Evolutionary conservation across 2,797 vertebrate genomes (phyloP), one percentile per base, ranked within the genome.

Genomic region (Catharus ustulatus): DNA sequence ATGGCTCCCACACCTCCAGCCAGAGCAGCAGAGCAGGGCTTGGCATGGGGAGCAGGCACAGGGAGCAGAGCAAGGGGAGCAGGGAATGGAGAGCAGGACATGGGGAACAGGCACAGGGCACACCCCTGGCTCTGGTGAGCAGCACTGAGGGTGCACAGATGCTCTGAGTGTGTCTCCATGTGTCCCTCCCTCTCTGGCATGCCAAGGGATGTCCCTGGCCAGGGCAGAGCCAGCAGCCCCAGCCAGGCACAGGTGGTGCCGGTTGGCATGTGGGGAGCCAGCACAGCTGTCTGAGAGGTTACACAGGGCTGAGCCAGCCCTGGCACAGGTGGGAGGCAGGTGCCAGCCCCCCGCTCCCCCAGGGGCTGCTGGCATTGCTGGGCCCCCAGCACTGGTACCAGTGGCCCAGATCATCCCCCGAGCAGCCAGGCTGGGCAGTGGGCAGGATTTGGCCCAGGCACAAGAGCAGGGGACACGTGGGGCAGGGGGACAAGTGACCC

Each of bases 381-480:
- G 16, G 10, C 23, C 36, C 36, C 54, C 55, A 22, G 46, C 14
- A 9, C 43, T 38, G 52, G 66, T n/a, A 59, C 18, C 26, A 8
- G 57, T 22, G 52, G 61, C 73, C 34, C 11, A 1, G 19, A 23
- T 30, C 2, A 5, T 1, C 2, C 63, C 62, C 26, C 2, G 1
- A 45, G 79, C 45, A 19, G 48, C 49, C 43, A n/a, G n/a, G 49
- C 49, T 9, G 45, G 52, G 66, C 74, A 69, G 34, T 2, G 4
- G 74, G 67, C 40, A 84, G 67, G 78, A 63, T 30, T 6, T 0
- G 0, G 51, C 42, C 57, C 23, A 40, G 30, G 51, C 8, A 10
- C 1, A 2, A 34, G 52, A 49, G 52, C 24, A 1, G 9, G 21
- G 19, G 27, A 16, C 57, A 24, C 0, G 0, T 0, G 17, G 71